Base-by-base conservation (phyloP, 2,888 invertebrate genomes). In the Parasteatoda lunata region DNA sequence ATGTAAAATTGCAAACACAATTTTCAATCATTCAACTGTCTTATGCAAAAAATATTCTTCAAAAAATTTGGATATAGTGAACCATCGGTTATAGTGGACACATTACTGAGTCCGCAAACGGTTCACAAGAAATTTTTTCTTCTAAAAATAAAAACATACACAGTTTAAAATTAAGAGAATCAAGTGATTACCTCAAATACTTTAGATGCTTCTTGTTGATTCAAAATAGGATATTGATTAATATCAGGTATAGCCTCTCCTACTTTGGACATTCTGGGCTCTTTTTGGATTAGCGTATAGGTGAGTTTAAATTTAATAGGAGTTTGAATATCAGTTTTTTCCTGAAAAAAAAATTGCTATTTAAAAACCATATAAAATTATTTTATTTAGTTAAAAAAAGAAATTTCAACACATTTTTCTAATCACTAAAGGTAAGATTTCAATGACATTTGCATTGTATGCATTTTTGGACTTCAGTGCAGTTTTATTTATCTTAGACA, bases 291-390 rank as follows among this genome's bases (percentile, higher is more conserved):
- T 77, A 98, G 93, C 6, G 95, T 95, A 91, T 97, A 98, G 80
- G 96, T 96, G 15, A 98, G 93, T 90, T 95, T 95, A 91, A 98
- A 97, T 91, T 95, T 95, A 77, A 97, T 96, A 0, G 97, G 96
- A 7, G 96, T 95, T 91, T 97, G 95, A 90, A 97, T 97, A 91
- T 97, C 97, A 0, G 96, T 96, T 90, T 95, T 96, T 90, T 97
- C 96, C 93, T 94, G 45, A 13, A 7, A 78, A 85, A 75, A 65
- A 84, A 88, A 75, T 70, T 71, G 83, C 87, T 81, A 80, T 30
- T 48, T n/a, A 45, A 75, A 78, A 47, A 13, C 9, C 11, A 54
- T 54, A 11, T 11, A 54, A 54, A 54, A 9, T 54, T 3, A 8
- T 9, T 54, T 11, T 11, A 54, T 54, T 9, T 54, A 8, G n/a